Percentiles rank a stretch among this genome's conserved stretches.
Conservation (phyloP, 2,113 vertebrate species). For the Festucalex cinctus region DNA sequence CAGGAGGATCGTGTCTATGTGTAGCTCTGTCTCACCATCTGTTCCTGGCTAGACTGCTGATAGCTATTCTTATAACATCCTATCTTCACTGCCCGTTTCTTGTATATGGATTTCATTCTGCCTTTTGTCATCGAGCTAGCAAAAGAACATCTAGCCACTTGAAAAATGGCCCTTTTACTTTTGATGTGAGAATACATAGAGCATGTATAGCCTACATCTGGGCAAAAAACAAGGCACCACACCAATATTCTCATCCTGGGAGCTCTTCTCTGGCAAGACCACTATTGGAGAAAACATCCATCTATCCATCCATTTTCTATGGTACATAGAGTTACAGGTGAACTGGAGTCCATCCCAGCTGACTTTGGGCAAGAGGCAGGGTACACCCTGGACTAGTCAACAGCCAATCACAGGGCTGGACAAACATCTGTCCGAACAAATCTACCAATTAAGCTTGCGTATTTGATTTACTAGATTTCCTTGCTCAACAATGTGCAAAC, state of each 20-base stretch:
- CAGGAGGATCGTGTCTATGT: slow-evolving; percentile 61
- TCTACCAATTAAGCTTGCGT: not conserved
- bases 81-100: slow-evolving; percentile 40
- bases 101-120: slow-evolving; percentile 34
- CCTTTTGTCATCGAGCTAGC: slow-evolving; percentile 20
- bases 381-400: not conserved
- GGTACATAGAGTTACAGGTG: not conserved
- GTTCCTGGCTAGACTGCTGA: slow-evolving; percentile 65
- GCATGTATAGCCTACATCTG: slow-evolving; percentile 31
- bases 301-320: not conserved
- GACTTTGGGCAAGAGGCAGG: not conserved
- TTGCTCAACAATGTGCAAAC: no score
- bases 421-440: not conserved
- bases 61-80: slow-evolving; percentile 64
- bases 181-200: slow-evolving; percentile 22
- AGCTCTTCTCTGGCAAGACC: not conserved
- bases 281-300: not conserved
- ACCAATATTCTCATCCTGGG: not conserved
- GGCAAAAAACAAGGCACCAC: slow-evolving; percentile 18
- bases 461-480: no score
- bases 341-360: not conserved
- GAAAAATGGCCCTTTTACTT: slow-evolving; percentile 32
- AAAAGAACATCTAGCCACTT: slow-evolving; percentile 10
- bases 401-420: not conserved
- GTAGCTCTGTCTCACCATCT: slow-evolving; percentile 68